Evolutionary conservation across 2,888 invertebrate species (phyloP).

Genomic region (Tetropium fuscum): DNA sequence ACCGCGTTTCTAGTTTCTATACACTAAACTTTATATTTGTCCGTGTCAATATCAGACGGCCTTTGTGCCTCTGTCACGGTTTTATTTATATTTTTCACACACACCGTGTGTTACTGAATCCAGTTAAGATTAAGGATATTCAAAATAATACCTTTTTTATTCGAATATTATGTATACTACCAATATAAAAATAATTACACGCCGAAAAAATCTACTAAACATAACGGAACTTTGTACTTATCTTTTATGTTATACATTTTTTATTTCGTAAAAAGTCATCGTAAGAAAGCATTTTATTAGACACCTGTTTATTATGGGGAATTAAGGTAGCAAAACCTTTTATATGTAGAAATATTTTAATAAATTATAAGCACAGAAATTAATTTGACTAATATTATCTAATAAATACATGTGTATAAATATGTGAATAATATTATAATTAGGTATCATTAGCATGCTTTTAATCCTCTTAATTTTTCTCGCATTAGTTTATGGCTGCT

Average conservation of each 20-base stretch:
- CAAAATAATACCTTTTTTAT: slow-evolving; percentile 4
- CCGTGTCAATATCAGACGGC: slow-evolving; percentile 4
- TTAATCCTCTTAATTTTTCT: slow-evolving; percentile 4
- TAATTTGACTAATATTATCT: slow-evolving; percentile 8
- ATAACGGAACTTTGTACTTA: too few species aligned
- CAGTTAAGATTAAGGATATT: slow-evolving; percentile 10
- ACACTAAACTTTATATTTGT: slow-evolving; percentile 16
- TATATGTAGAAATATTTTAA: slow-evolving; percentile 13
- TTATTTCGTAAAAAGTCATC: too few species aligned
- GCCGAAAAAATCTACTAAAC: not conserved
- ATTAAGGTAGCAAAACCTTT: slow-evolving; percentile 11
- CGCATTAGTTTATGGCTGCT: too few species aligned
- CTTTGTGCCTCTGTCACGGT: slow-evolving; percentile 6
- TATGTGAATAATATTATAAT: slow-evolving; percentile 3
- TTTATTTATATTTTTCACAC: slow-evolving; percentile 14
- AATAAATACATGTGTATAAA: too few species aligned
- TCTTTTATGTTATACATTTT: too few species aligned
- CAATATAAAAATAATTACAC: not conserved
- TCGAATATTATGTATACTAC: not conserved
- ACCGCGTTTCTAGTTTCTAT: slow-evolving; percentile 6
- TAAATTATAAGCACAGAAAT: slow-evolving; percentile 3
- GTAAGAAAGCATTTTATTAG: not conserved
- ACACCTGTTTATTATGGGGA: slow-evolving; percentile 15
- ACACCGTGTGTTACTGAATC: slow-evolving; percentile 2
- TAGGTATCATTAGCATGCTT: slow-evolving; percentile 4